These are phyloP conservation scores for Ciconia maguari DNA, from an alignment of 2,113 vertebrate genomes.

Conservation along the genomic window DNA sequence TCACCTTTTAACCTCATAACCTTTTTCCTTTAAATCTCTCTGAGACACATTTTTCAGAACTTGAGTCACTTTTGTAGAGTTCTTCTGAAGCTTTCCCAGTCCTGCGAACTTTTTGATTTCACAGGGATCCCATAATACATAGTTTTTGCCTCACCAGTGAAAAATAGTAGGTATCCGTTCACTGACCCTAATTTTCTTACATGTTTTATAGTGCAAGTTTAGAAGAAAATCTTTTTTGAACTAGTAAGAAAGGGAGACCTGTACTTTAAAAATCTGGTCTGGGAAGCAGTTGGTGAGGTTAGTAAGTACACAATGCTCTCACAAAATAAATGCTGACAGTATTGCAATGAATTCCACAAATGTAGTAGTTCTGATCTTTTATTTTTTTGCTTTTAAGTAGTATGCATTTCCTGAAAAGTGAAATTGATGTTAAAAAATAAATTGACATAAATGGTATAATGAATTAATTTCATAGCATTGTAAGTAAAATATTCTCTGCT, in stretches of 20 bases:
- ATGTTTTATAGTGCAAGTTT: conserved; percentile 79
- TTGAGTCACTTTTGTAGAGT: neutral
- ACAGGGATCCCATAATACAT: neutral
- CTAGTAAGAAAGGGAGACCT: conserved; percentile 77
- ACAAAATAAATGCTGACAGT: neutral
- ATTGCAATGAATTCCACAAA: neutral
- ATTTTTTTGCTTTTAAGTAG: neutral
- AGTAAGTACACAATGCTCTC: conserved; percentile 60
- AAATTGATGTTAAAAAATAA: conserved; percentile 2
- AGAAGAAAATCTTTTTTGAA: conserved; percentile 80
- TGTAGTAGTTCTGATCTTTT: neutral
- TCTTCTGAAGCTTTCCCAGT: neutral
- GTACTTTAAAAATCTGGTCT: conserved; percentile 71
- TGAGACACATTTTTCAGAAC: neutral
- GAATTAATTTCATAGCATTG: neutral
- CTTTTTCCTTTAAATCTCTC: neutral
- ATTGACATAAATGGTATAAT: neutral
- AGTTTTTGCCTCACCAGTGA: neutral
- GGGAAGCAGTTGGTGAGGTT: conserved; percentile 75
- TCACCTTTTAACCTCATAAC: neutral
- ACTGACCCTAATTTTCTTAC: conserved; percentile 31
- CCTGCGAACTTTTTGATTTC: neutral
- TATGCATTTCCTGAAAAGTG: neutral
- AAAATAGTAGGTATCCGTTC: neutral
- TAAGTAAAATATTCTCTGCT: neutral